phyloP scores from a whole-genome alignment of 2,888 invertebrate species.

The Idaea aversata region DNA sequence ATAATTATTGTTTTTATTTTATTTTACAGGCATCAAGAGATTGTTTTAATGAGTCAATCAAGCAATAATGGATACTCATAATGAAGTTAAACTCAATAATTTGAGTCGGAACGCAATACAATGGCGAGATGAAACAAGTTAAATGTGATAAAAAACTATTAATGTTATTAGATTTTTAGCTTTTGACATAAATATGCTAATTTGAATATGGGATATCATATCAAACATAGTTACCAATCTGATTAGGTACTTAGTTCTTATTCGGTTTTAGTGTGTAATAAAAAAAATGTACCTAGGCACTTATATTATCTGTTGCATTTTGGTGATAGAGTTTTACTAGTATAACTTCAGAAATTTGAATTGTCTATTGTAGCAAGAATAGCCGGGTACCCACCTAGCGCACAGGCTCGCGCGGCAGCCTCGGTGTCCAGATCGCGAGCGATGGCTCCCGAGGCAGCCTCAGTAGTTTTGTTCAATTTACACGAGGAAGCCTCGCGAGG shows the following conservation, averaged over 20 bases:
- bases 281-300: not conserved
- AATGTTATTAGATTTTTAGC: not conserved
- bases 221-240: not conserved
- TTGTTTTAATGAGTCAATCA: conserved; percentile 53
- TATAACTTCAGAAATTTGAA: not conserved
- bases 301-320: not conserved
- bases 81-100: no score
- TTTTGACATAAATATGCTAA: not conserved
- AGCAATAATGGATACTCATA: conserved; percentile 58
- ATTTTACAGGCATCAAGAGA: conserved; percentile 67
- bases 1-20: conserved; percentile 12
- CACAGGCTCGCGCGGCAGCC: no score
- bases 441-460: no score
- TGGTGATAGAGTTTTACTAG: not conserved
- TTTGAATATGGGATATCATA: not conserved
- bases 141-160: conserved; percentile 34
- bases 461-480: no score
- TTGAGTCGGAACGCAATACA: conserved; percentile 10
- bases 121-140: conserved; percentile 10
- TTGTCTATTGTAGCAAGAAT: not conserved
- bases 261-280: not conserved
- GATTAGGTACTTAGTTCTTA: not conserved
- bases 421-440: no score
- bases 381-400: no score
- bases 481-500: no score